Conservation (phyloP, 2,888 invertebrate species). For the Trichogramma evanescens region DNA sequence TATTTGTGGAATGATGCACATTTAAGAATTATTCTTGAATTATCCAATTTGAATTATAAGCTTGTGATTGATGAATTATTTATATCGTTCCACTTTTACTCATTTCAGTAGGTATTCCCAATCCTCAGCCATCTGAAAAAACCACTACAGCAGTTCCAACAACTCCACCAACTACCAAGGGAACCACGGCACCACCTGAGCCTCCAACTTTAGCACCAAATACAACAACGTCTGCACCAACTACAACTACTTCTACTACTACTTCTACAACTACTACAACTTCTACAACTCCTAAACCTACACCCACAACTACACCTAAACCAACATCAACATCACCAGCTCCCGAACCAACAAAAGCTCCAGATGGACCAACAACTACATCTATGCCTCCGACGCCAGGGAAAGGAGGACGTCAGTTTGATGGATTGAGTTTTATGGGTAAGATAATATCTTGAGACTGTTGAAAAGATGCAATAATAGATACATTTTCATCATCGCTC, state of each 20-base stretch:
- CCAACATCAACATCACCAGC: not conserved
- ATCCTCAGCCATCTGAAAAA: not conserved
- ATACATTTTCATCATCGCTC: not conserved
- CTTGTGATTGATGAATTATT: too few relatives aligned
- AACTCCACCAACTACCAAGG: not conserved
- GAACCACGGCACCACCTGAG: too few relatives aligned
- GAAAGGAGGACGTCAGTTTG: slow-evolving; percentile 20
- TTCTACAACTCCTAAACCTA: not conserved
- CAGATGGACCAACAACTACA: not conserved
- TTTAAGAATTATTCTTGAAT: too few relatives aligned
- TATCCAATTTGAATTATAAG: too few relatives aligned
- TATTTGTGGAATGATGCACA: too few relatives aligned
- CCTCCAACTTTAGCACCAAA: too few relatives aligned
- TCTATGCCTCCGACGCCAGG: not conserved
- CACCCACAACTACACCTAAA: slow-evolving; percentile 1
- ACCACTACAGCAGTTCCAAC: not conserved
- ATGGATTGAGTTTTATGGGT: slow-evolving; percentile 27
- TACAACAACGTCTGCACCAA: not conserved
- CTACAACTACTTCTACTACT: not conserved
- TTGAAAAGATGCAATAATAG: too few relatives aligned
- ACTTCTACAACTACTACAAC: not conserved
- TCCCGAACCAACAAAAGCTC: not conserved
- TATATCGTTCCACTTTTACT: too few relatives aligned
- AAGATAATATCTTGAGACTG: not conserved
- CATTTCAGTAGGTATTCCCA: too few relatives aligned